Base-by-base conservation (phyloP, 2,113 vertebrate genomes). In the Xiphorhynchus elegans region DNA sequence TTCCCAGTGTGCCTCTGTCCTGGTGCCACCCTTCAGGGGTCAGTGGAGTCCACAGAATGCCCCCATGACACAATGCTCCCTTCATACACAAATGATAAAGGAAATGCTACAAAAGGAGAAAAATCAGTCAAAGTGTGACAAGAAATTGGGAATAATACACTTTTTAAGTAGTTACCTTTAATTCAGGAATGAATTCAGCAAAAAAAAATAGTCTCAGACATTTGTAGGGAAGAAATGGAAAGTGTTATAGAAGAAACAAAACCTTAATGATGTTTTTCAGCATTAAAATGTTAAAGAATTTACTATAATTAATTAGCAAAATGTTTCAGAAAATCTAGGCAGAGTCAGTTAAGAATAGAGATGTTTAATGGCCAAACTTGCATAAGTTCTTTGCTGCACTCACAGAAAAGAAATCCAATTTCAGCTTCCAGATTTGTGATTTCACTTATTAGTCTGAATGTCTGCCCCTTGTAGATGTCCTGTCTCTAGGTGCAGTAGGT, bases 391-490 rank as follows among this genome's bases (percentile, higher is more conserved):
- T 44, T 68, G 39, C 50, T 78, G 68, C 35, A 35, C 53, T 85
- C 56, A n/a, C 42, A 78, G 92, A 95, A 92, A 94, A 84, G 75
- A 96, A 95, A 93, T 77, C 76, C 90, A 88, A 88, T 95, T 94
- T 93, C 76, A 92, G 58, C 80, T 95, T 83, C 76, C 80, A 93
- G 88, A 93, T 94, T 96, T 96, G 93, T 82, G 92, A 92, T 96
- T 96, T 89, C 88, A 95, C 86, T 95, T 92, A 96, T 93, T 93
- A 95, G 96, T 89, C 73, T 78, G 95, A 87, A 86, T 84, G 94
- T 93, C 96, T 90, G 89, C 82, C 83, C 76, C 68, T 91, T 90
- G 93, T 93, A 95, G 81, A 95, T 92, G 73, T 81, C 96, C 90
- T 95, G 86, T 96, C 95, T 96, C 92, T 76, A 94, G 86, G 90